Conservation (phyloP, 23 tunicate species). For the Ciona savignyi region DNA sequence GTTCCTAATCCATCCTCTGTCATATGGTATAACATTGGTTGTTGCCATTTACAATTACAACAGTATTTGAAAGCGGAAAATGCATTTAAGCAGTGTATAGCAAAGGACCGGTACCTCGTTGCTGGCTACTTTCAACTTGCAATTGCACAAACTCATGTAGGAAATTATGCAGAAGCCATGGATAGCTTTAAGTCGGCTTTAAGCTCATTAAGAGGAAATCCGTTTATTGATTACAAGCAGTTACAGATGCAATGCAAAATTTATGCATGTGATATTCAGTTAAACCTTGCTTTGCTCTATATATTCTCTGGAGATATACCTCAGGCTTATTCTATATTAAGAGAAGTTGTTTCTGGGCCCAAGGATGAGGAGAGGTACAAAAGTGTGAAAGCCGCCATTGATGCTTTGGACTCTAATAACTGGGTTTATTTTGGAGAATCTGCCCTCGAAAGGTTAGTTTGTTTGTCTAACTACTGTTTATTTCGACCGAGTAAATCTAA, state of each 20-base stretch:
- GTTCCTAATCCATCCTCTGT: constrained; percentile 40
- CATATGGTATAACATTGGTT: constrained; percentile 56
- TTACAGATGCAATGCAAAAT: constrained; percentile 41
- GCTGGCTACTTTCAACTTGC: constrained; percentile 65
- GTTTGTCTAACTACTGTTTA: constrained; percentile 8
- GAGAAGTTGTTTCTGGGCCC: constrained; percentile 13
- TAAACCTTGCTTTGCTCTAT: constrained; percentile 49
- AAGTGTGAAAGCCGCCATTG: constrained; percentile 20
- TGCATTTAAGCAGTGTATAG: constrained; percentile 41
- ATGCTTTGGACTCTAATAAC: constrained; percentile 23
- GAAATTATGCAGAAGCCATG: constrained; percentile 16
- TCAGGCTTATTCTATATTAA: constrained; percentile 10
- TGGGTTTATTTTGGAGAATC: constrained; percentile 57
- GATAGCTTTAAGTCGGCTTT: constrained; percentile 21
- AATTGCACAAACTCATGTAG: constrained; percentile 27
- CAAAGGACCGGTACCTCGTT: constrained; percentile 52
- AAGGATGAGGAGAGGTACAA: constrained; percentile 14
- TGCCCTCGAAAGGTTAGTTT: constrained; percentile 15
- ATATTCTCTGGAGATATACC: constrained; percentile 48
- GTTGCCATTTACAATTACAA: constrained; percentile 46
- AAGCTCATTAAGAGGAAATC: constrained; percentile 44
- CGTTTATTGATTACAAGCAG: constrained; percentile 71
- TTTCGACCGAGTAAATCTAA: constrained; percentile 66
- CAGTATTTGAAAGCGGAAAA: constrained; percentile 27
- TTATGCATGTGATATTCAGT: constrained; percentile 34